A percentile compares a stretch with the other conserved stretches of the same genome.
Evolutionary conservation across 2,797 vertebrate genomes (phyloP).

Genomic region (Pseudotriccus pelzelni): DNA sequence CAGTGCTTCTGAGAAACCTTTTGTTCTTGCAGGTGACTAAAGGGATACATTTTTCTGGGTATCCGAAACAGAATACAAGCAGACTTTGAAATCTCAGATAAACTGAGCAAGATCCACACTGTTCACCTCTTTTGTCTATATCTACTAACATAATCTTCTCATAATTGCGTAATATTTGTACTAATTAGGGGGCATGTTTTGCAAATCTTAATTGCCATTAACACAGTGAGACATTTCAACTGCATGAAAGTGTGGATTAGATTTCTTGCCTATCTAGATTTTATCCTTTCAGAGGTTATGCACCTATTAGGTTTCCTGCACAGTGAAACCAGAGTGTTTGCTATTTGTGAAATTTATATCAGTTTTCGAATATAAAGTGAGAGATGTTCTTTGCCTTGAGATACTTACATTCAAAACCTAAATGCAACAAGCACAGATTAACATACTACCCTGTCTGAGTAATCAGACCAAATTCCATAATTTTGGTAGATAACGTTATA

Average conservation of each 20-base stretch:
- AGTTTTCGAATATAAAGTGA: background rate
- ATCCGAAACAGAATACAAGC: background rate
- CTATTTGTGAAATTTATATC: background rate
- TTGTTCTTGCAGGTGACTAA: background rate
- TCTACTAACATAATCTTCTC: background rate
- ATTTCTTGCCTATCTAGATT: background rate
- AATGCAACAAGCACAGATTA: background rate
- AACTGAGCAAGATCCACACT: background rate
- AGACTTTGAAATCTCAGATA: background rate
- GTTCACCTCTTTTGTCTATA: background rate
- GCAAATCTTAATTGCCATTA: background rate
- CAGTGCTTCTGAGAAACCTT: background rate
- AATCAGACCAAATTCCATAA: background rate
- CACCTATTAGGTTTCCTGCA: background rate
- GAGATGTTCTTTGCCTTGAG: background rate
- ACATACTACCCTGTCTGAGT: background rate
- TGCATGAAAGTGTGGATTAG: background rate
- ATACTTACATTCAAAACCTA: background rate
- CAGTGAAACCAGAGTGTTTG: background rate
- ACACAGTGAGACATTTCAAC: background rate
- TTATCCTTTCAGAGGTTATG: background rate
- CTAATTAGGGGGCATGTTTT: background rate
- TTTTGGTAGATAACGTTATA: background rate
- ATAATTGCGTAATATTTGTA: background rate
- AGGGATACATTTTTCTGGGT: background rate